Evolutionary conservation across 2,888 invertebrate genomes (phyloP), one percentile per base, ranked within the genome.

Genomic region (Deilephila elpenor): DNA sequence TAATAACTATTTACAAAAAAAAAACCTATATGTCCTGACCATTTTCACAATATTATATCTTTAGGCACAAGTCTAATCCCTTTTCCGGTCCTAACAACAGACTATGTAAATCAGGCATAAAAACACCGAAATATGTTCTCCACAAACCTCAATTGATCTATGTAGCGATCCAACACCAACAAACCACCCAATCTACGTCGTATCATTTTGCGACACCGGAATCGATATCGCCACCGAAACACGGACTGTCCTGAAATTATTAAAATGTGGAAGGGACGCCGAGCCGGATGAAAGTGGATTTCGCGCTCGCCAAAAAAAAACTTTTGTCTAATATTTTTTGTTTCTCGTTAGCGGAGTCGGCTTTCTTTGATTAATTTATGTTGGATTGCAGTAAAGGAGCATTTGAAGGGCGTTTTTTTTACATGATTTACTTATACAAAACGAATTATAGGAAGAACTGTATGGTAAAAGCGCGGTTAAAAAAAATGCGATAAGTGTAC

Each of bases 211-310:
- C 67, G 67, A 67, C 67, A 67, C 14, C 25, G 51, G 44, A 67
- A 67, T 67, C 67, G 67, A 67, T 67, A 67, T 51, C 51, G 51
- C 51, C 51, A 25, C 44, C 51, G 67, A 67, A 44, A 67, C 67
- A 44, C 67, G 29, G 67, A 17, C 67, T 51, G 20, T 17, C 67
- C 25, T 67, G 25, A 44, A 64, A 67, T 67, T 67, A 67, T 67
- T 67, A 51, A 44, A 67, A 67, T 67, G 17, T 51, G 25, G 20
- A 67, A 5, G 25, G 51, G 25, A 44, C 25, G 25, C 25, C 25
- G 44, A 14, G 44, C 5, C 25, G 44, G 6, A 5, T 25, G 14
- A 64, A 64, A 67, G 51, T 67, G 44, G 67, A 67, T 67, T 51
- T 17, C 14, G 51, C 25, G 67, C 51, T 51, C 44, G 44, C 44